phyloP scores from a whole-genome alignment of 2,797 vertebrate species.

The Oryzias sinensis region DNA sequence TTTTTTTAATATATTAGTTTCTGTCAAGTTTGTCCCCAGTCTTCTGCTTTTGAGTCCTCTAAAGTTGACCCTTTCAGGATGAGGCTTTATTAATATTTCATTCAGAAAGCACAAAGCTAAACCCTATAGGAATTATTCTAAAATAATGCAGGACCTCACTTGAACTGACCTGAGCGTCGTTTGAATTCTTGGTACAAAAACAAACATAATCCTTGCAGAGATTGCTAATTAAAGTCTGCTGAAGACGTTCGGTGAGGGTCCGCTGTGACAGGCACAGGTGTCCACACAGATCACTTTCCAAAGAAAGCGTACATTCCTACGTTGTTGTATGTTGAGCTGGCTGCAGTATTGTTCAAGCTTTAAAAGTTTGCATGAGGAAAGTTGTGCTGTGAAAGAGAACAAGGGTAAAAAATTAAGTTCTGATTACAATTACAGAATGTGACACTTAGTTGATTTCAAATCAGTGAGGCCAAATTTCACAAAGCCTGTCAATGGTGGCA shows the following conservation, averaged over 20 bases:
- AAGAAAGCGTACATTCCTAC: conserved; percentile 14
- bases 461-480: conserved; percentile 84
- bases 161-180: no score
- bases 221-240: neutral
- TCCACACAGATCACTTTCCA: conserved; percentile 15
- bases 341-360: conserved; percentile 67
- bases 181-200: no score
- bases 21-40: no score
- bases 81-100: no score
- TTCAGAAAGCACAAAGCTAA: no score
- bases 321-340: conserved; percentile 48
- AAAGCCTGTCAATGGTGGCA: conserved; percentile 79
- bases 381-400: conserved; percentile 72
- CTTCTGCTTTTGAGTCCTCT: no score
- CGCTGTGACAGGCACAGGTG: conserved; percentile 15
- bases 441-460: conserved; percentile 85
- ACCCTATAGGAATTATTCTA: no score
- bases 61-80: no score
- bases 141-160: no score
- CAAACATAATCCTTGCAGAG: no score
- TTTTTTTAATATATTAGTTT: no score
- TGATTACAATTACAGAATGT: conserved; percentile 85
- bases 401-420: conserved; percentile 74
- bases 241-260: neutral
- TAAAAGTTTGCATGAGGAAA: conserved; percentile 67